phyloP scores from a whole-genome alignment of 2,113 vertebrate species.

The Catharus fuscescens region DNA sequence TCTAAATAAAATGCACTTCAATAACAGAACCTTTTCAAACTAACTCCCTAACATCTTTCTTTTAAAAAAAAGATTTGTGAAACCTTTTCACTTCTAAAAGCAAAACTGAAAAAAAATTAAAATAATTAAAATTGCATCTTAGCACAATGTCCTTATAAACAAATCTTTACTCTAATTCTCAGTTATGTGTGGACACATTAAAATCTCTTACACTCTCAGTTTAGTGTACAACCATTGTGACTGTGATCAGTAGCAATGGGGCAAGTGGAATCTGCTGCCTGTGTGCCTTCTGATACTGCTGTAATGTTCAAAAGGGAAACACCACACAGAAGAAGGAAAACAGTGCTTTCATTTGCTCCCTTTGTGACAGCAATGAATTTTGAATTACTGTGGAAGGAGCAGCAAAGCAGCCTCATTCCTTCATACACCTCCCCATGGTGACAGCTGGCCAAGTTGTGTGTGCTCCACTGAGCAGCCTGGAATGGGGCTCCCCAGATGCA shows the following conservation, averaged over 20 bases:
- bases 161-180: background rate
- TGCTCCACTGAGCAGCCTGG: background rate
- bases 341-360: background rate
- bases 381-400: background rate
- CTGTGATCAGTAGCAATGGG: too few species aligned
- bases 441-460: background rate
- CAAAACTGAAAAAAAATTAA: too few species aligned
- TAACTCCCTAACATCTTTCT: background rate
- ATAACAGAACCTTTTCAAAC: background rate
- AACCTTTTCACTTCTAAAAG: background rate
- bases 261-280: background rate
- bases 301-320: background rate
- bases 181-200: accelerated
- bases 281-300: background rate
- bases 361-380: background rate
- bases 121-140: background rate
- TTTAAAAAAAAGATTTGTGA: background rate
- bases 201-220: accelerated
- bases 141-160: background rate
- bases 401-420: background rate
- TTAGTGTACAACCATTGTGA: background rate
- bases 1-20: background rate
- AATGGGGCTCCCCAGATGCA: background rate
- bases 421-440: accelerated
- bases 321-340: background rate